Percentiles rank a stretch among this genome's conserved stretches.
Evolutionary conservation across 2,113 vertebrate genomes (phyloP).

Genomic region (Pluvianellus socialis): DNA sequence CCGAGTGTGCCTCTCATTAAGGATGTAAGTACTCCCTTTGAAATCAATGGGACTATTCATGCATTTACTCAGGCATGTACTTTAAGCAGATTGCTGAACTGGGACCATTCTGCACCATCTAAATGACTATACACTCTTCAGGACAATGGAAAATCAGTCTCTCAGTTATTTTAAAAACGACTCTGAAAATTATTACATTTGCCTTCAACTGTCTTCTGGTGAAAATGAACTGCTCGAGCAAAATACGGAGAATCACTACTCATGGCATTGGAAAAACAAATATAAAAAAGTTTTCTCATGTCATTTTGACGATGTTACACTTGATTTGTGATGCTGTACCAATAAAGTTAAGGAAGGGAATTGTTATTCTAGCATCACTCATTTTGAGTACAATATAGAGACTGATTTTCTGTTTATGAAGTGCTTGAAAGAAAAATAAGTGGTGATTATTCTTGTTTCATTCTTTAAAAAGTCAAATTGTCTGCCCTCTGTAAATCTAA

Average conservation of each 20-base stretch:
- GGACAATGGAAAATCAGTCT: constrained; percentile 35
- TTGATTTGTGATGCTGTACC: neutral
- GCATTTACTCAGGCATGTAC: neutral
- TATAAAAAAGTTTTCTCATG: neutral
- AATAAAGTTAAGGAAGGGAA: neutral
- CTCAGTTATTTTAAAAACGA: constrained; percentile 21
- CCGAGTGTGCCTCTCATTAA: neutral
- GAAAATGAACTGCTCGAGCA: neutral
- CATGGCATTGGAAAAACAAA: neutral
- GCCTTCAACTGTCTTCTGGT: neutral
- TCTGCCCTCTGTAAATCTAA: neutral
- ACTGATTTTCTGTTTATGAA: neutral
- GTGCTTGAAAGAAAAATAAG: neutral
- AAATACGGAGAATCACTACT: neutral
- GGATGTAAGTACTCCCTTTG: neutral
- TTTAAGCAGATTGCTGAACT: constrained; percentile 23
- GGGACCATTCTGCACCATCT: neutral
- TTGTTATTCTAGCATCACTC: neutral
- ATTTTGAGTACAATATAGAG: neutral
- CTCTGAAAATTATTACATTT: constrained; percentile 1
- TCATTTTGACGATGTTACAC: neutral
- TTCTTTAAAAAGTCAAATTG: neutral
- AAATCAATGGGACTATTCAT: neutral
- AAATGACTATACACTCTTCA: neutral
- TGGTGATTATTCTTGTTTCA: neutral